phyloP scores from a whole-genome alignment of 2,888 invertebrate genomes.

The Zelleria hepariella region DNA sequence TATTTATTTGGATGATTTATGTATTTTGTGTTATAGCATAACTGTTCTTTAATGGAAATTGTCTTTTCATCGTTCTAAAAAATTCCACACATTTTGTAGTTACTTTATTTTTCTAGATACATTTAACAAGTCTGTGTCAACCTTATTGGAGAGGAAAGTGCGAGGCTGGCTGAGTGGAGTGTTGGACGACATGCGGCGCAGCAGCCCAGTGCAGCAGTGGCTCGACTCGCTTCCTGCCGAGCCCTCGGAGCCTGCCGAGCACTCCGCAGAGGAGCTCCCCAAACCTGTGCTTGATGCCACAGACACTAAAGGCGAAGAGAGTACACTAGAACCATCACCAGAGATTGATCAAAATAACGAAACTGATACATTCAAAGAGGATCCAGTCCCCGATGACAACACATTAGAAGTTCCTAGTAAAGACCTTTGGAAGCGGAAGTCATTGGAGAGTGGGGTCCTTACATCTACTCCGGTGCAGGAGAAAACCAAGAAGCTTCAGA shows the following conservation, averaged over 20 bases:
- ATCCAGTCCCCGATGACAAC: conserved; percentile 24
- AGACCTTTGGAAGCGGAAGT: conserved; percentile 52
- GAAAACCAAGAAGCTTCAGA: conserved; percentile 42
- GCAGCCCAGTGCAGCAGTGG: conserved; percentile 80
- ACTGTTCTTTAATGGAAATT: too few species aligned
- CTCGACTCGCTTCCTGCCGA: conserved; percentile 76
- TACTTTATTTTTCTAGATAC: too few species aligned
- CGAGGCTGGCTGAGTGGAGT: conserved; percentile 64
- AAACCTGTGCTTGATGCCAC: conserved; percentile 8
- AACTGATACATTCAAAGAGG: conserved; percentile 39
- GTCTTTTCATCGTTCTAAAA: too few species aligned
- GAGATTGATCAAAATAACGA: conserved; percentile 18
- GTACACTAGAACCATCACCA: conserved; percentile 26
- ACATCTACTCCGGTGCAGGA: conserved; percentile 35
- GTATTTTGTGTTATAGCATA: too few species aligned
- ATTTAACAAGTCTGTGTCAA: conserved; percentile 59
- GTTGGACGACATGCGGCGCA: conserved; percentile 74
- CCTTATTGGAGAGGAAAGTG: conserved; percentile 60
- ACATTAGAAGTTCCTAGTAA: conserved; percentile 39
- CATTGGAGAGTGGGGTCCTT: conserved; percentile 48
- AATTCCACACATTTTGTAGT: too few species aligned
- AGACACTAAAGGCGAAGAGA: conserved; percentile 25
- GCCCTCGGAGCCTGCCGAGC: conserved; percentile 10
- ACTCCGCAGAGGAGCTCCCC: conserved; percentile 7
- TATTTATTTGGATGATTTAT: too few species aligned